phyloP scores from a whole-genome alignment of 1,140 invertebrate species.

The Brachionus rotundiformis region DNA sequence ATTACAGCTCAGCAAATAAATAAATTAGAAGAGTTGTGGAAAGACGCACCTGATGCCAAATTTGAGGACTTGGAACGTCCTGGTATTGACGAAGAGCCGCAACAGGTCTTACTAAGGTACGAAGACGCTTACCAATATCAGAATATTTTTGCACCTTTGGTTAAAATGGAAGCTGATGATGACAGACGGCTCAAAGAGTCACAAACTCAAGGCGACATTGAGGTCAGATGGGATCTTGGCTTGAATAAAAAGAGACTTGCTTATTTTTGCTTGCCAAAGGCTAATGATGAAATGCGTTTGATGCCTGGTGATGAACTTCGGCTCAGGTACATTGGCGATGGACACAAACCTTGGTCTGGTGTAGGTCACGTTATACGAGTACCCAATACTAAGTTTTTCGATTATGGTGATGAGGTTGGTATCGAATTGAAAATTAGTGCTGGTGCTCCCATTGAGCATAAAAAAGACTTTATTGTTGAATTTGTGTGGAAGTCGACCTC shows the following conservation, averaged over 20 bases:
- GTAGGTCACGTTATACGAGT: constrained; percentile 96
- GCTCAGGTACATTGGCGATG: constrained; percentile 86
- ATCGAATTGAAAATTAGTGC: constrained; percentile 89
- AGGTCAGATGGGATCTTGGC: constrained; percentile 96
- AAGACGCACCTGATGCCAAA: constrained; percentile 93
- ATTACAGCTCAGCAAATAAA: constrained; percentile 95
- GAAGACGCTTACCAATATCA: constrained; percentile 99
- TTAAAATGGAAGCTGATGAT: constrained; percentile 96
- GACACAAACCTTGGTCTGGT: constrained; percentile 82
- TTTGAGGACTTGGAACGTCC: constrained; percentile 97
- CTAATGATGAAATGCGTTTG: constrained; percentile 81
- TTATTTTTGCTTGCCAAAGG: constrained; percentile 54
- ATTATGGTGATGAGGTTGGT: constrained; percentile 96
- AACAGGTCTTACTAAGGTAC: constrained; percentile 88
- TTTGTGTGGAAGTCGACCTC: constrained; percentile 99
- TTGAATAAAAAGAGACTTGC: constrained; percentile 97
- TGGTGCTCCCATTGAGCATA: constrained; percentile 85
- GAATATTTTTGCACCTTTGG: constrained; percentile 94
- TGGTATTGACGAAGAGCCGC: constrained; percentile 92
- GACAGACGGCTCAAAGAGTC: constrained; percentile 97
- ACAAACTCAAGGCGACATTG: constrained; percentile 96
- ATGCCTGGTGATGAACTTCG: constrained; percentile 98
- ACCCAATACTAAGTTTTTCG: constrained; percentile 75
- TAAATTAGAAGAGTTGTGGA: constrained; percentile 97
- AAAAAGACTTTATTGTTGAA: constrained; percentile 93